Evolutionary conservation across 2,888 invertebrate genomes (phyloP), one percentile per base, ranked within the genome.

Genomic region (Clusia tigrina): DNA sequence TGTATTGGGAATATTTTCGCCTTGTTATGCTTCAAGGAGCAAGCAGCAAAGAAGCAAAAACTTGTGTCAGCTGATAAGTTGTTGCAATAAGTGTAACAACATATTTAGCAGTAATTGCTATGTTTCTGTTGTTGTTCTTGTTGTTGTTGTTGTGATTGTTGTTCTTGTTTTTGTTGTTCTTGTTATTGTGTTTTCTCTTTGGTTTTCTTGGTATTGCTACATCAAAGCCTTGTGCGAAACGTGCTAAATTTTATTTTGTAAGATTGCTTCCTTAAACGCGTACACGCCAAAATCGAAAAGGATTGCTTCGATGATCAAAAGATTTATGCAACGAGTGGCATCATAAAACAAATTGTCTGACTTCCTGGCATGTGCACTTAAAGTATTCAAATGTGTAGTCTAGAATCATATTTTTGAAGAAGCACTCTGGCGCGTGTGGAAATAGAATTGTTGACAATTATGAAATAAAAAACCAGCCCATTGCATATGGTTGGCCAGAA

Each of bases 1-100:
- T 68, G 60, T 65, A 64, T 62, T 42, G 70, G 70, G 70, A 70
- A 67, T 69, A 62, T 32, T 37, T 37, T 17, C 10, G 5, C 48
- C n/a, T n/a, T n/a, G n/a, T n/a, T n/a, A n/a, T n/a, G n/a, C n/a
- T n/a, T n/a, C n/a, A n/a, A n/a, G n/a, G n/a, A n/a, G n/a, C n/a
- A n/a, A n/a, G n/a, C 42, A 3, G n/a, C n/a, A 10, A 42, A n/a
- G 42, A 3, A 42, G 12, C 12, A 48, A 20, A 20, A 48, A 48
- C 2, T 42, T 10, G 10, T n/a, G n/a, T 20, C 3, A 52, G 52
- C 22, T 54, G 60, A 42, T 26, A 54, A 60, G 60, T 60, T 60
- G 46, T 60, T 60, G 54, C 60, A 60, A 60, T 54, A 60, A 60
- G n/a, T 9, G 20, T 20, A n/a, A 46, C 38, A 54, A 53, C 20